These are phyloP conservation scores for Cyclina sinensis DNA, from an alignment of 1,140 invertebrate genomes.

Conservation along the genomic window DNA sequence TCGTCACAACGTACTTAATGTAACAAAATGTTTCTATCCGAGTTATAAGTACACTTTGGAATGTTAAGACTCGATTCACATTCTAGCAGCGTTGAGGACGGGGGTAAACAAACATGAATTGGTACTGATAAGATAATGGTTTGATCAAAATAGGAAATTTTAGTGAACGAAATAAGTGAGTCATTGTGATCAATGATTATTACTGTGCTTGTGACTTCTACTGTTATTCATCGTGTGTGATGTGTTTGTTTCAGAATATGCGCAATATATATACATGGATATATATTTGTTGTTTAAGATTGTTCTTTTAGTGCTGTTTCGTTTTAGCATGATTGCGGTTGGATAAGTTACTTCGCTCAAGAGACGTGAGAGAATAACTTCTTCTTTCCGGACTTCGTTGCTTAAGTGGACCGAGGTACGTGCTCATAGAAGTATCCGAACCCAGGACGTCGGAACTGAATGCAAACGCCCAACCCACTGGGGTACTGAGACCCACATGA, in stretches of 20 bases:
- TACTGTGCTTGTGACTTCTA: background rate
- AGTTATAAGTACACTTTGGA: background rate
- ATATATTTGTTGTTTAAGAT: background rate
- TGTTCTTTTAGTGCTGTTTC: background rate
- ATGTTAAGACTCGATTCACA: background rate
- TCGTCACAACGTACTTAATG: background rate
- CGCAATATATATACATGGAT: background rate
- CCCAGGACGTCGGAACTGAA: no score
- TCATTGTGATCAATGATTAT: background rate
- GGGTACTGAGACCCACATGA: no score
- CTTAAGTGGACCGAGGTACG: no score
- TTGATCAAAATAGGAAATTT: background rate
- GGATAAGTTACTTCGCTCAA: no score
- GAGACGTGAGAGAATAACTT: no score
- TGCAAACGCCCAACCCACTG: no score
- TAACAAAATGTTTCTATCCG: background rate
- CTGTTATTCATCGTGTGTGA: background rate
- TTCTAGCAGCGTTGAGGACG: background rate
- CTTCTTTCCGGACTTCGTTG: no score
- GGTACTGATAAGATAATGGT: slow-evolving; percentile 1
- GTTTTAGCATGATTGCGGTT: no score
- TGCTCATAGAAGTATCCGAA: no score
- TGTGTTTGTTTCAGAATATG: background rate
- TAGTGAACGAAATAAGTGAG: background rate
- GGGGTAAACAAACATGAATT: background rate